Conservation (phyloP, 2,888 invertebrate genomes). For the Ophion ellenae region DNA sequence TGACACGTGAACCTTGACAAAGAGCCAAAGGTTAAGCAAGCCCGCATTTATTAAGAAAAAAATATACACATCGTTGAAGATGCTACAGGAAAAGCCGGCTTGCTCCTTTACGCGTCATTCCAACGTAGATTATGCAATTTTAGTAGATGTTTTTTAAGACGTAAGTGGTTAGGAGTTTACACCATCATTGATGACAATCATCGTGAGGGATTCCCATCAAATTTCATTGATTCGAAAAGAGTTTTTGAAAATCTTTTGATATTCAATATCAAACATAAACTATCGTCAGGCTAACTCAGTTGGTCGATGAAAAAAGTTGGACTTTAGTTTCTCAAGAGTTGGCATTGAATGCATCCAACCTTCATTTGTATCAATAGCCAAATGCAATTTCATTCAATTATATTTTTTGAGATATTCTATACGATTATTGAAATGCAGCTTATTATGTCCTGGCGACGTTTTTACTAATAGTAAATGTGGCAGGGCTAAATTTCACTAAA, state of each 20-base stretch:
- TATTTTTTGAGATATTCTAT: no score
- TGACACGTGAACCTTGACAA: slow-evolving; percentile 67
- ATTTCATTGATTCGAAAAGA: not conserved
- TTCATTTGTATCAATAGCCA: no score
- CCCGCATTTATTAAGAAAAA: slow-evolving; percentile 55
- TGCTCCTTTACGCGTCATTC: slow-evolving; percentile 8
- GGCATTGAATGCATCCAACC: no score
- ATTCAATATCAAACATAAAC: no score
- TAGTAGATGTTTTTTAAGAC: slow-evolving; percentile 18
- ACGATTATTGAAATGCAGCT: no score
- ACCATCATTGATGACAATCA: not conserved
- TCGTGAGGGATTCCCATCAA: not conserved
- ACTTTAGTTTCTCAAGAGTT: no score
- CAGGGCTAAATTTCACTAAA: no score
- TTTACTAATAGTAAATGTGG: no score
- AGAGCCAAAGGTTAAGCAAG: slow-evolving; percentile 68
- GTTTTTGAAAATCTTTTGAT: not conserved
- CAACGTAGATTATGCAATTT: not conserved
- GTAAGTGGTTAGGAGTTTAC: not conserved
- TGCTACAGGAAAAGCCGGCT: slow-evolving; percentile 33
- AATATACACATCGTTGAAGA: slow-evolving; percentile 31
- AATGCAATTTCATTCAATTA: no score
- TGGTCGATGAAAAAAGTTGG: no score
- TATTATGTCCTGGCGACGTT: no score
- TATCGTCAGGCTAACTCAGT: no score